Percentiles rank a stretch among this genome's conserved stretches.
phyloP scores from a whole-genome alignment of 2,113 vertebrate species.

The Numenius arquata region DNA sequence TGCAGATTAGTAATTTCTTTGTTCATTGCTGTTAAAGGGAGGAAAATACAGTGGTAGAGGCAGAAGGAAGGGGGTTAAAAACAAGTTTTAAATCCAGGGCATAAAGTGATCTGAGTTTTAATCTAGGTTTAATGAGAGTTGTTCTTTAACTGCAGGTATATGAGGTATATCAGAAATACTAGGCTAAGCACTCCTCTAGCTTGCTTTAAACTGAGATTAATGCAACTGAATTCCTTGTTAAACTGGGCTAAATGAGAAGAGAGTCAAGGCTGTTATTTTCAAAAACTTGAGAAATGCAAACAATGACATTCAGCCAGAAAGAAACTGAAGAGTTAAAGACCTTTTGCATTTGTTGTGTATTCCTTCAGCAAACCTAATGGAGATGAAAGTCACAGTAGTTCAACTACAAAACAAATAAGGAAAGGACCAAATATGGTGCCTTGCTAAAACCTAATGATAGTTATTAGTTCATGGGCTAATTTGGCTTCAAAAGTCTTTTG shows the following conservation, averaged over 20 bases:
- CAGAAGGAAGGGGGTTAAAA: neutral
- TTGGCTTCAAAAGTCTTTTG: neutral
- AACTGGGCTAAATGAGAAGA: neutral
- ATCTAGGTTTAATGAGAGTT: neutral
- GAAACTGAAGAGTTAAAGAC: neutral
- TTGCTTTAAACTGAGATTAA: neutral
- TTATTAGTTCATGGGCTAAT: constrained; percentile 3
- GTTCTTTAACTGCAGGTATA: neutral
- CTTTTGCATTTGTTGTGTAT: neutral
- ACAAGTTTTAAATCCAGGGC: neutral
- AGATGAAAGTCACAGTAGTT: neutral
- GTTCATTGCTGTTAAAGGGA: neutral
- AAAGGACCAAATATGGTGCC: neutral
- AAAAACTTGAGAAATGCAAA: constrained; percentile 11
- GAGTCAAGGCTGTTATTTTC: neutral
- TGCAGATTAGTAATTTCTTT: neutral
- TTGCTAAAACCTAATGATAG: neutral
- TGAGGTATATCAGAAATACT: neutral
- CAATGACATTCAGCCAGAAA: neutral
- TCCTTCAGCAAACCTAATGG: neutral
- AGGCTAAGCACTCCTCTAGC: neutral
- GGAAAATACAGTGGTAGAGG: neutral
- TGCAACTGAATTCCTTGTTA: neutral
- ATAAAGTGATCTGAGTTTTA: neutral
- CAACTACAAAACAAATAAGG: neutral